Evolutionary conservation across 2,113 vertebrate species (phyloP).

Genomic region (Leucopternis melanops): DNA sequence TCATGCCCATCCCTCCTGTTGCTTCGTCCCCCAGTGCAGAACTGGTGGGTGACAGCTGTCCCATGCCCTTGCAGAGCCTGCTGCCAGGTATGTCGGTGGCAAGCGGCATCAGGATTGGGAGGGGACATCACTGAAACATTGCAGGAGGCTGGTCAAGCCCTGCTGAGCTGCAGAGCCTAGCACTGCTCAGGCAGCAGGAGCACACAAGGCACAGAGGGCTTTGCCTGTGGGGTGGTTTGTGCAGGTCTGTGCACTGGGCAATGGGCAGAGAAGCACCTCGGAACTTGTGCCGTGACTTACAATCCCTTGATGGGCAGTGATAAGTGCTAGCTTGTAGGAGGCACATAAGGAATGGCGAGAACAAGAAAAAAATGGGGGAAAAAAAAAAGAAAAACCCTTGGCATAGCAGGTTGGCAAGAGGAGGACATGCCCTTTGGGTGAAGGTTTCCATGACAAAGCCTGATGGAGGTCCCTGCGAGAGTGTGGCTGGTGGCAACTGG

Average conservation of each 20-base stretch:
- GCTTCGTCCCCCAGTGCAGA: not conserved
- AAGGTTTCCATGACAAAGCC: not conserved
- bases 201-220: too few relatives aligned
- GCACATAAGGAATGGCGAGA: not conserved
- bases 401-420: not conserved
- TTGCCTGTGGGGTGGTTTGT: not conserved
- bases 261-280: not conserved
- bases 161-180: not conserved
- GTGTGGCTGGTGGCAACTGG: fast-evolving
- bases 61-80: not conserved
- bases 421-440: not conserved
- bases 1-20: not conserved
- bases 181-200: not conserved
- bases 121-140: not conserved
- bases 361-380: not conserved
- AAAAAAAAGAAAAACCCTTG: not conserved
- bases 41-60: not conserved
- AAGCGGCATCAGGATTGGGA: not conserved
- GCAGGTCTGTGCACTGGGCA: not conserved
- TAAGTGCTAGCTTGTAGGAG: not conserved
- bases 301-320: not conserved
- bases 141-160: not conserved
- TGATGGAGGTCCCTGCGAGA: not conserved
- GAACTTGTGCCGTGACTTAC: not conserved
- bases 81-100: fast-evolving